phyloP scores from a whole-genome alignment of 2,888 invertebrate genomes.

The Syrphus vitripennis region DNA sequence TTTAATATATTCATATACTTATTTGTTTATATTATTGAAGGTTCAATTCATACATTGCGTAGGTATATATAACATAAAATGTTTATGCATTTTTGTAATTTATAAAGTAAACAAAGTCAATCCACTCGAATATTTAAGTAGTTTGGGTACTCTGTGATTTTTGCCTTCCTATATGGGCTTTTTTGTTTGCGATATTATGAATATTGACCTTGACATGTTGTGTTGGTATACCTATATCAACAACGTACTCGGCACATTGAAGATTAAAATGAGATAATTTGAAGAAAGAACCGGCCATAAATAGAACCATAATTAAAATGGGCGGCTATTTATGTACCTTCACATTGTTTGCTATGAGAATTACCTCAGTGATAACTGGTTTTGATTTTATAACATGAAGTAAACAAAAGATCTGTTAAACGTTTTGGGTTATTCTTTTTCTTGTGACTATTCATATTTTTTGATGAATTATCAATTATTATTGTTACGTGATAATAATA shows the following conservation, averaged over 20 bases:
- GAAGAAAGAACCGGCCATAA: not conserved
- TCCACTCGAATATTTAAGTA: not conserved
- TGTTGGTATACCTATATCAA: not conserved
- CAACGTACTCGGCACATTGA: not conserved
- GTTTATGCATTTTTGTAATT: not conserved
- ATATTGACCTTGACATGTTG: constrained; percentile 6
- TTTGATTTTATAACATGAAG: not conserved
- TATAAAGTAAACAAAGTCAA: not conserved
- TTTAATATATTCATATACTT: too few species aligned
- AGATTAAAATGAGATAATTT: constrained; percentile 1
- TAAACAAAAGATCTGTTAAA: too few species aligned
- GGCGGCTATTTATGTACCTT: not conserved
- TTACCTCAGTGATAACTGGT: not conserved
- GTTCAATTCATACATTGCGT: not conserved
- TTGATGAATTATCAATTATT: not conserved
- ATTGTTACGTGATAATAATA: not conserved
- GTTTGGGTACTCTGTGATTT: not conserved
- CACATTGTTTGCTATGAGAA: not conserved
- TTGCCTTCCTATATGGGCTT: not conserved
- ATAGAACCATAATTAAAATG: not conserved
- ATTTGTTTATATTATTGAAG: not conserved
- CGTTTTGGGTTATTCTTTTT: too few species aligned
- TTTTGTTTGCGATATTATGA: not conserved
- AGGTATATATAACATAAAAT: too few species aligned
- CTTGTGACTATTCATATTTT: not conserved